A percentile compares a stretch with the other conserved stretches of the same genome.
phyloP scores from a whole-genome alignment of 2,113 vertebrate species.

The Percopsis transmontana region DNA sequence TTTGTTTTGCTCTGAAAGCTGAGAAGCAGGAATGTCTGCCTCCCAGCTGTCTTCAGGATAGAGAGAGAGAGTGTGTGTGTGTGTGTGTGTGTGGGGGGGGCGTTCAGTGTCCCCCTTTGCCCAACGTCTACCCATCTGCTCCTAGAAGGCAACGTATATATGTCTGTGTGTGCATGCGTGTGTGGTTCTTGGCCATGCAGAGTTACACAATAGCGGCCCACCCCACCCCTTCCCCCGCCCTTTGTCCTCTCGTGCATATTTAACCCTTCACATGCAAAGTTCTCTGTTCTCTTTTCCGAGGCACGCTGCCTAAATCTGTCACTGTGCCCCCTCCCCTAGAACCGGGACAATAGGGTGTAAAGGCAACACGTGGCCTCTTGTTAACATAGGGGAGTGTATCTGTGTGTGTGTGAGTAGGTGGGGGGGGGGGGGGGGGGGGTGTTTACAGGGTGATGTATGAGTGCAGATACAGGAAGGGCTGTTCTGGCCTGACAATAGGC shows the following conservation, averaged over 20 bases:
- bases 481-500: not conserved
- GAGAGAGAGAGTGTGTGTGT: conserved; percentile 9
- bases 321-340: conserved; percentile 46
- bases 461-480: conserved; percentile 49
- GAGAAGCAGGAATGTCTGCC: conserved; percentile 77
- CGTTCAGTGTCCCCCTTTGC: conserved; percentile 37
- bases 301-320: conserved; percentile 66
- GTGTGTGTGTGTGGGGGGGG: too few species aligned
- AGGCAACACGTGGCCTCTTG: conserved; percentile 62
- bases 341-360: conserved; percentile 56
- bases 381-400: conserved; percentile 20
- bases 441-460: not conserved
- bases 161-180: conserved; percentile 5
- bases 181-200: conserved; percentile 37
- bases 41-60: conserved; percentile 71
- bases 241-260: conserved; percentile 68
- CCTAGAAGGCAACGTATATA: conserved; percentile 30
- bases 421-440: conserved; percentile 28
- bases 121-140: conserved; percentile 71
- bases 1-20: conserved; percentile 74
- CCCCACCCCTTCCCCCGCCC: conserved; percentile 24
- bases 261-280: conserved; percentile 72
- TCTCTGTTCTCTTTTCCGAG: conserved; percentile 62
- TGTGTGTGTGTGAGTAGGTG: conserved; percentile 38
- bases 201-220: conserved; percentile 62